A percentile compares a stretch with the other conserved stretches of the same genome.
These are phyloP conservation scores for Leptinotarsa rubiginosa DNA, from an alignment of 2,888 invertebrate species.

Conservation along the genomic window DNA sequence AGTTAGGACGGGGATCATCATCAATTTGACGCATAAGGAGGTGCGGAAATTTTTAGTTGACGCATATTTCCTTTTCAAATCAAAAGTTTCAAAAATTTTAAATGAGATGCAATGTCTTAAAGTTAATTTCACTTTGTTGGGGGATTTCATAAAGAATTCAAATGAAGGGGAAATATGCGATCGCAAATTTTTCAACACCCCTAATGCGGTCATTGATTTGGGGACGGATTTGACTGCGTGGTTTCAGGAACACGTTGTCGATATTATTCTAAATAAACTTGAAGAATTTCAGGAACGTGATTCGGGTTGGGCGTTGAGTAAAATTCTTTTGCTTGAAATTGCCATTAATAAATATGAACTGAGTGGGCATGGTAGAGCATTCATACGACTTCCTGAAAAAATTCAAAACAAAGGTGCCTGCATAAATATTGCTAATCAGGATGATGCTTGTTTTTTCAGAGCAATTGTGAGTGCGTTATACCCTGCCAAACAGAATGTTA, in stretches of 20 bases:
- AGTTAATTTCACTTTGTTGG: constrained; percentile 22
- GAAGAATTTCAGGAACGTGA: constrained; percentile 24
- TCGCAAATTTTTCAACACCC: constrained; percentile 27
- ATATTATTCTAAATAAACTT: constrained; percentile 15
- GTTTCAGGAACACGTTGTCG: constrained; percentile 21
- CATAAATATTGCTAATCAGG: not conserved
- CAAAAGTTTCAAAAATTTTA: constrained; percentile 19
- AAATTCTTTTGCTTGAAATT: constrained; percentile 13
- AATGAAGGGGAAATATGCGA: constrained; percentile 15
- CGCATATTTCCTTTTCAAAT: constrained; percentile 24
- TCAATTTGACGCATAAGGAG: constrained; percentile 29
- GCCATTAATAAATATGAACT: constrained; percentile 15
- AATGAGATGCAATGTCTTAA: constrained; percentile 21
- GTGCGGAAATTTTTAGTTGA: constrained; percentile 22
- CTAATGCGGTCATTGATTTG: constrained; percentile 26
- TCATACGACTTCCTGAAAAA: constrained; percentile 7
- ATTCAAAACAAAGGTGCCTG: constrained; percentile 11
- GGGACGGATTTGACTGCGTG: constrained; percentile 30
- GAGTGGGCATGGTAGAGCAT: constrained; percentile 7
- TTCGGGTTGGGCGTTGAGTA: constrained; percentile 28
- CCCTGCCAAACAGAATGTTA: not conserved
- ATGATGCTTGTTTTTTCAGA: not conserved
- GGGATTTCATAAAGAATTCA: constrained; percentile 23
- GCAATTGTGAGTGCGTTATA: not conserved
- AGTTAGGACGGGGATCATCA: constrained; percentile 26